These are phyloP conservation scores for Montipora foliosa DNA, from an alignment of 64 coral and sea anemone species.

Conservation along the genomic window DNA sequence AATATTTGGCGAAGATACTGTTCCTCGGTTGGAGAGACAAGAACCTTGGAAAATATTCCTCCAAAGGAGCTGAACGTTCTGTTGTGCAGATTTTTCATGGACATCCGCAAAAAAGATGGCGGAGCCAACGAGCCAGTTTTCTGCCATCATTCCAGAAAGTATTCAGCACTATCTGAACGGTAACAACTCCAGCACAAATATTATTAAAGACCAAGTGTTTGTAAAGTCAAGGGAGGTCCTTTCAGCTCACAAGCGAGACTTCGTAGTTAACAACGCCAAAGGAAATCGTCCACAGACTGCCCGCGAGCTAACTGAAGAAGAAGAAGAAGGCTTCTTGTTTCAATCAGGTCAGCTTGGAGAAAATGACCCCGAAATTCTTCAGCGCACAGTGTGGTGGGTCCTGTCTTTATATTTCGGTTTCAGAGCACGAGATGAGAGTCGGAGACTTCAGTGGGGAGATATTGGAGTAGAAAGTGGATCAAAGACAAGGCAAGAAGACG, in stretches of 20 bases:
- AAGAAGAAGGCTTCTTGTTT: slow-evolving; percentile 51
- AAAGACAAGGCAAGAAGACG: slow-evolving; percentile 1
- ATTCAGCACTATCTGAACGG: slow-evolving; percentile 53
- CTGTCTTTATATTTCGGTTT: slow-evolving; percentile 53
- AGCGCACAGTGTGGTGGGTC: slow-evolving; percentile 48
- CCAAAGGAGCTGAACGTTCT: slow-evolving; percentile 21
- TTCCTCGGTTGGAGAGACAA: background rate
- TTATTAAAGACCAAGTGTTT: slow-evolving; percentile 52
- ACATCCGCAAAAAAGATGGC: slow-evolving; percentile 38
- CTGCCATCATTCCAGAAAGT: slow-evolving; percentile 19
- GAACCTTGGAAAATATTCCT: background rate
- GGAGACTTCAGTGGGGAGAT: background rate
- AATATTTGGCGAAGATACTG: slow-evolving; percentile 41
- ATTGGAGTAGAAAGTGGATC: background rate
- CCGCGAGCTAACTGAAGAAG: background rate
- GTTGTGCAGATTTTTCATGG: slow-evolving; percentile 36
- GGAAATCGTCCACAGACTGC: slow-evolving; percentile 40
- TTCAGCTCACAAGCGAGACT: background rate
- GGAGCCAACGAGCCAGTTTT: slow-evolving; percentile 24
- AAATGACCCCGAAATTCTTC: slow-evolving; percentile 22
- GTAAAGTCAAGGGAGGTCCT: background rate
- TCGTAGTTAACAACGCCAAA: slow-evolving; percentile 38
- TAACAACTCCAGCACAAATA: background rate
- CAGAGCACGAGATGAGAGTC: slow-evolving; percentile 22
- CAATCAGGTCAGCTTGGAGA: slow-evolving; percentile 15